These are phyloP conservation scores for Hypotaenidia philippensis DNA, from an alignment of 2,797 vertebrate genomes.

Conservation along the genomic window DNA sequence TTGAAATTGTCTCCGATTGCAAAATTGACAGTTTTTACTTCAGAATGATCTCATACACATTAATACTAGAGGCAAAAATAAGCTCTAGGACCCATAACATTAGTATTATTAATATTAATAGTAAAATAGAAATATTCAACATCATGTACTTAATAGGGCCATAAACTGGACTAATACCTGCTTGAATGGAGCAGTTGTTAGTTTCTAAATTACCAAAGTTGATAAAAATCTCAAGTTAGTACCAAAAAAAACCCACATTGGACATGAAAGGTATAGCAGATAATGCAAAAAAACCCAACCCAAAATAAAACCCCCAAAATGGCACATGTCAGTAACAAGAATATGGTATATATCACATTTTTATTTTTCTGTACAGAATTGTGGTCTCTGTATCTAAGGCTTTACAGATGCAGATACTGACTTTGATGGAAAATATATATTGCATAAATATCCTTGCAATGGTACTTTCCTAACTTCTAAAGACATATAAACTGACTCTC, in stretches of 20 bases:
- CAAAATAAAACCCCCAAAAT: neutral
- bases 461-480: neutral
- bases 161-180: neutral
- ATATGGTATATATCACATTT: neutral
- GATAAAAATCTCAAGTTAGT: no score
- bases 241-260: neutral
- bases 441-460: neutral
- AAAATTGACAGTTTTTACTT: neutral
- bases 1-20: neutral
- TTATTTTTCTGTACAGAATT: neutral
- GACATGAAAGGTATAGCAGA: neutral
- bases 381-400: neutral
- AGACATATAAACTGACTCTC: neutral
- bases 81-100: neutral
- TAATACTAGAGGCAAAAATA: neutral
- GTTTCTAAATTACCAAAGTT: neutral
- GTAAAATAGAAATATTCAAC: neutral
- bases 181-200: neutral
- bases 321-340: accelerated
- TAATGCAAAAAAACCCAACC: neutral
- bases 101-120: neutral
- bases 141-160: neutral
- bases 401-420: neutral
- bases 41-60: neutral
- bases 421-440: neutral